These are phyloP conservation scores for Ochotona curzoniae DNA, from an alignment of 2,113 vertebrate genomes.

Conservation along the genomic window DNA sequence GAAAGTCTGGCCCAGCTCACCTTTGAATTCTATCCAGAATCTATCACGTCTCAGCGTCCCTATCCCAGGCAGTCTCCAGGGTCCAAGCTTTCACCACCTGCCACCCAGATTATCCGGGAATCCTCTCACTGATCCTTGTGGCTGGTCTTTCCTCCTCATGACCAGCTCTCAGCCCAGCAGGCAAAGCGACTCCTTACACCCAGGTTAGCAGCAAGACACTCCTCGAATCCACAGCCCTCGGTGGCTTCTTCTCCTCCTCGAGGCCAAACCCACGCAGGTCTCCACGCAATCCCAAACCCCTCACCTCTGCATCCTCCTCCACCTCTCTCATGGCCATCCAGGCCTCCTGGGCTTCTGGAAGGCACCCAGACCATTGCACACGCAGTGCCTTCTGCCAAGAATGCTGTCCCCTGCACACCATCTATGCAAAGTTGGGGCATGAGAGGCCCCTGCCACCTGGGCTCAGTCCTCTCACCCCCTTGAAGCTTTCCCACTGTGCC, in stretches of 20 bases:
- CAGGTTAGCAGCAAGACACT: neutral
- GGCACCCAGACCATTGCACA: neutral
- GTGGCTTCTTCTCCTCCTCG: neutral
- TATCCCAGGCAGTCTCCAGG: neutral
- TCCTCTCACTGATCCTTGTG: neutral
- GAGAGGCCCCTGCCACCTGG: neutral
- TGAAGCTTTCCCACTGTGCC: neutral
- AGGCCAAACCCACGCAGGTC: neutral
- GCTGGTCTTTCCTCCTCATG: neutral
- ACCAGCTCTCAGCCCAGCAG: neutral
- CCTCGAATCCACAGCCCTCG: neutral
- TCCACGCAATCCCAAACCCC: rapidly evolving
- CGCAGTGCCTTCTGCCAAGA: neutral
- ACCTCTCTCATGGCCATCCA: no score
- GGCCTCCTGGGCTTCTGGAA: neutral
- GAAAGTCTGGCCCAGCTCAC: neutral
- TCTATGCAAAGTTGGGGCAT: rapidly evolving
- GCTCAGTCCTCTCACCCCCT: rapidly evolving
- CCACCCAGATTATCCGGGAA: neutral
- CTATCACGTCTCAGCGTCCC: neutral
- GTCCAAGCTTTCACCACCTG: neutral
- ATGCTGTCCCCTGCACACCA: neutral
- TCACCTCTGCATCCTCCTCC: neutral
- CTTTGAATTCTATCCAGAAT: neutral
- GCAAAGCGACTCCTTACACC: neutral